These are phyloP conservation scores for Heliothis virescens DNA, from an alignment of 1,140 invertebrate species.

Conservation along the genomic window DNA sequence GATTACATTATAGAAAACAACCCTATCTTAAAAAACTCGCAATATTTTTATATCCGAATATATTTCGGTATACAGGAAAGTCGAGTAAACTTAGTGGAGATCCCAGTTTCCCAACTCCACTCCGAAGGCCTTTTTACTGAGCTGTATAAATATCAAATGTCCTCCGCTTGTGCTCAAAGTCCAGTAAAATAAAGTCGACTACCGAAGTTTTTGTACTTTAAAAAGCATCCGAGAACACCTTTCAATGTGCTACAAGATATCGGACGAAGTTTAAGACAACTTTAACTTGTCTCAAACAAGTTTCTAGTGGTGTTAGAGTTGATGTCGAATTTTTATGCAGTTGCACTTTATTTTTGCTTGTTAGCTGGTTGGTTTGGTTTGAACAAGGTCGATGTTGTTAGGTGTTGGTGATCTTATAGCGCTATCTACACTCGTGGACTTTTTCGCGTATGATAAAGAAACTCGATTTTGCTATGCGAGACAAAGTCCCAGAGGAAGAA, in stretches of 20 bases:
- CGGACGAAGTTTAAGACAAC: slow-evolving; percentile 52
- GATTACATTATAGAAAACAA: too few species aligned
- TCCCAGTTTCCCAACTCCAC: not conserved
- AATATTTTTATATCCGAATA: not conserved
- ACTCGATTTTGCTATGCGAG: too few species aligned
- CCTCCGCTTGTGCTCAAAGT: slow-evolving; percentile 12
- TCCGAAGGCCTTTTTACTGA: not conserved
- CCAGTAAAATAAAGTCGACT: slow-evolving; percentile 42
- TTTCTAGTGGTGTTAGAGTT: slow-evolving; percentile 33
- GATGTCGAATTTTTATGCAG: slow-evolving; percentile 4
- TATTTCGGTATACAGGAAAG: not conserved
- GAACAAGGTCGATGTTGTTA: too few species aligned
- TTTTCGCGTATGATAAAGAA: too few species aligned
- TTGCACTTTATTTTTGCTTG: not conserved
- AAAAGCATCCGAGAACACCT: slow-evolving; percentile 50
- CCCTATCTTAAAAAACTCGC: too few species aligned
- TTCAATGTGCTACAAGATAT: slow-evolving; percentile 47
- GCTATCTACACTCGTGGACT: too few species aligned
- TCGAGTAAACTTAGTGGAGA: not conserved
- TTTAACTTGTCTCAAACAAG: slow-evolving; percentile 46
- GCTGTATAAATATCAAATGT: slow-evolving; percentile 28
- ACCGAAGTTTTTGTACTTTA: slow-evolving; percentile 43
- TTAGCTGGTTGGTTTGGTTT: not conserved
- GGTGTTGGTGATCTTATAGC: too few species aligned
- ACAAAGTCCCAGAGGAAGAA: too few species aligned